Conservation (phyloP, 2,797 vertebrate genomes). For the Enteromius argenteus region DNA sequence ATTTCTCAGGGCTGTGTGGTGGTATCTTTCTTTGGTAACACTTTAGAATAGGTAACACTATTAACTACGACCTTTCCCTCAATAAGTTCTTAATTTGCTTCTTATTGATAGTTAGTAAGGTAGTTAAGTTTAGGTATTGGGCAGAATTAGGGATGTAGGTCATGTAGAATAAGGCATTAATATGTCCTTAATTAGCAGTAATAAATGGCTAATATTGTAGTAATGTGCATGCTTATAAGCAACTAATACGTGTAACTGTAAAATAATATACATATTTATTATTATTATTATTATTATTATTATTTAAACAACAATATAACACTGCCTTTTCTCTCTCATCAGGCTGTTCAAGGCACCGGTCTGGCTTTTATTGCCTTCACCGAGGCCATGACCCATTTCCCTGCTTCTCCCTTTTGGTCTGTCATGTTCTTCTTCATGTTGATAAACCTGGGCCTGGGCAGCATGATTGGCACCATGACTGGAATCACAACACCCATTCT, state of each 20-base stretch:
- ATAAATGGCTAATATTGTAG: too few species aligned
- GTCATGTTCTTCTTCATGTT: conserved; percentile 96
- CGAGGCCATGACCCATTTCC: conserved; percentile 96
- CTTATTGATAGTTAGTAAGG: too few species aligned
- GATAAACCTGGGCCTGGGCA: conserved; percentile 91
- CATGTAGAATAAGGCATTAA: too few species aligned
- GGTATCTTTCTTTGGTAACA: too few species aligned
- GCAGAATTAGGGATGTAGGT: too few species aligned
- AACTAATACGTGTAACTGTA: too few species aligned
- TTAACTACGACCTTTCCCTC: too few species aligned
- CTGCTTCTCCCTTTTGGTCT: conserved; percentile 91
- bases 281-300: background rate
- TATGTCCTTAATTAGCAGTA: too few species aligned
- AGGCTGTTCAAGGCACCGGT: conserved; percentile 95
- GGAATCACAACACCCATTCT: conserved; percentile 93
- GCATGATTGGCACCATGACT: conserved; percentile 95
- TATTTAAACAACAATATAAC: background rate
- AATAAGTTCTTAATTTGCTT: too few species aligned
- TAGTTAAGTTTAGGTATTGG: too few species aligned
- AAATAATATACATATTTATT: background rate
- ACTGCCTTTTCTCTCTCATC: conserved; percentile 27
- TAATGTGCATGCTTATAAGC: too few species aligned
- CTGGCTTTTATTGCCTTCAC: conserved; percentile 95
- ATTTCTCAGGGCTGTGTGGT: background rate
- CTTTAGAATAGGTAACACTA: too few species aligned